A percentile compares a stretch with the other conserved stretches of the same genome.
phyloP scores from a whole-genome alignment of 2,113 vertebrate species.

The Sinocyclocheilus maitianheensis region DNA sequence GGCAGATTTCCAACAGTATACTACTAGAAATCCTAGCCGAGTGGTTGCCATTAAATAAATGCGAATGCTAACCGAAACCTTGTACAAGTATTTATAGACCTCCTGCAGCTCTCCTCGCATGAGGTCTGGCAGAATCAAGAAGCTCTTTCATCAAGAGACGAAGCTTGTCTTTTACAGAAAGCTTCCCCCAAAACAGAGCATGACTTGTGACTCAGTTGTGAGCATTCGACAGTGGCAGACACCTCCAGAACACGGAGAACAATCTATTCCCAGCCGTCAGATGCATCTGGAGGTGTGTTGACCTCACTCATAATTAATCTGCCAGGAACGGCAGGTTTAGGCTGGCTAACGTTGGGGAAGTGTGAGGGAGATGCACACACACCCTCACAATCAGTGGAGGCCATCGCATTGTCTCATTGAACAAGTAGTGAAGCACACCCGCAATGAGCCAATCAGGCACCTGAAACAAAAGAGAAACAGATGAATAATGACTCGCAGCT shows the following conservation, averaged over 20 bases:
- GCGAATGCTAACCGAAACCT: not conserved
- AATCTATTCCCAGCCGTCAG: slow-evolving; percentile 27
- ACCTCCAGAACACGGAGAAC: slow-evolving; percentile 13
- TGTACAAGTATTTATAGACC: not conserved
- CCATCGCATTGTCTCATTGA: slow-evolving; percentile 10
- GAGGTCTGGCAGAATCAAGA: not conserved
- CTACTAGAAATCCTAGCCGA: not conserved
- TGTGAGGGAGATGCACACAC: not conserved
- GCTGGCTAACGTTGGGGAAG: not conserved
- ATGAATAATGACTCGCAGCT: slow-evolving; percentile 27
- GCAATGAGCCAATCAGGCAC: slow-evolving; percentile 18
- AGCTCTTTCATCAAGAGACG: not conserved
- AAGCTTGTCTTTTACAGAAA: slow-evolving; percentile 25
- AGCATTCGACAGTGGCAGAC: slow-evolving; percentile 25
- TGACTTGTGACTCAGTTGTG: slow-evolving; percentile 33
- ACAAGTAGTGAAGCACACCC: slow-evolving; percentile 13
- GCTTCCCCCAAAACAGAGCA: slow-evolving; percentile 19
- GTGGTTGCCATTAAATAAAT: not conserved
- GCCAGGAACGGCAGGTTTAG: slow-evolving; percentile 16
- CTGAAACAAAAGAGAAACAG: not conserved
- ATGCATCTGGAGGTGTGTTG: slow-evolving; percentile 14
- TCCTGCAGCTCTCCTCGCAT: not conserved
- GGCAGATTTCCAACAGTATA: not conserved
- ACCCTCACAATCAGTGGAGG: slow-evolving; percentile 1
- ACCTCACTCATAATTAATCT: slow-evolving; percentile 36